phyloP scores from a whole-genome alignment of 2,113 vertebrate species.

The Thryonomys swinderianus region DNA sequence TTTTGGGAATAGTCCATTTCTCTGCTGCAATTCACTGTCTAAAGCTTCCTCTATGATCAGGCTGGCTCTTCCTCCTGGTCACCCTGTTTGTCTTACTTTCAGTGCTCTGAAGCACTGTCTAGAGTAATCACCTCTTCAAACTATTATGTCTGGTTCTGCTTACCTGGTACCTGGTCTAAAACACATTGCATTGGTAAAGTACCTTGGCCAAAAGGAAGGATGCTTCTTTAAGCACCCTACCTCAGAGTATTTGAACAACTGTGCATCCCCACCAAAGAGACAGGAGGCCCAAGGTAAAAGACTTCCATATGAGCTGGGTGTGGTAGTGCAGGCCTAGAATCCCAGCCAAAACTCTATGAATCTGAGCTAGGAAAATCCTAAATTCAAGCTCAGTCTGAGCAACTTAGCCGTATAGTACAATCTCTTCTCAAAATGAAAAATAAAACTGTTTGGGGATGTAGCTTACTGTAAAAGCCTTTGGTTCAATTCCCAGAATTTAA shows the following conservation, averaged over 20 bases:
- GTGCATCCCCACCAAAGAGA: background rate
- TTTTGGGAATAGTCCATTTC: background rate
- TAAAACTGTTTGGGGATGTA: background rate
- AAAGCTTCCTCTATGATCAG: background rate
- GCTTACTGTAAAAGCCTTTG: background rate
- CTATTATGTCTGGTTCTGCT: background rate
- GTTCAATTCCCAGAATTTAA: background rate
- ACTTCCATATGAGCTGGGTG: background rate
- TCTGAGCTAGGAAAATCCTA: background rate
- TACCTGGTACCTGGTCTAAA: background rate
- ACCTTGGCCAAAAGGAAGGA: background rate
- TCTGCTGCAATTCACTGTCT: background rate
- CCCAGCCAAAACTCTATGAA: background rate
- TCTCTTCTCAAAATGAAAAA: background rate
- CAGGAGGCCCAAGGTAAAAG: background rate
- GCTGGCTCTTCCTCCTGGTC: background rate
- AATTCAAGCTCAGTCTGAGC: background rate
- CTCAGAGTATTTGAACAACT: background rate
- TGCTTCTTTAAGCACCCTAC: background rate
- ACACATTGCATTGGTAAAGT: background rate
- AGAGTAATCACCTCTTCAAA: background rate
- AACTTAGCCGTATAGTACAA: background rate
- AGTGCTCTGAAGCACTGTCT: background rate
- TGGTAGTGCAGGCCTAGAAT: background rate
- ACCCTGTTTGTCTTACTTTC: background rate